Conservation (phyloP, 1,140 invertebrate genomes). For the Manduca sexta region DNA sequence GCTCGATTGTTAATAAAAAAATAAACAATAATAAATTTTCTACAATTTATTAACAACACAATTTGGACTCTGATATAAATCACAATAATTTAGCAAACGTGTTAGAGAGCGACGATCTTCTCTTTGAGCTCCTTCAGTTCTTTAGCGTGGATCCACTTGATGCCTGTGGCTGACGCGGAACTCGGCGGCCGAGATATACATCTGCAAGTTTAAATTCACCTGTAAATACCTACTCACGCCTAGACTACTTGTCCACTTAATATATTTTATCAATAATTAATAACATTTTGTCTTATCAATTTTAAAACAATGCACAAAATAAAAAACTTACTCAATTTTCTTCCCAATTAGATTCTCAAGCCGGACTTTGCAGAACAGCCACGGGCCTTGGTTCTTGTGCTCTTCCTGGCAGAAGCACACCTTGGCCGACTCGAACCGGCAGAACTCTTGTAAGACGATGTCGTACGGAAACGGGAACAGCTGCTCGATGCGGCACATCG, state of each 20-base stretch:
- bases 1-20: too few species aligned
- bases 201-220: too few species aligned
- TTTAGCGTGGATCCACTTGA: conserved; percentile 59
- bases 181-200: conserved; percentile 52
- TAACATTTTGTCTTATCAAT: too few species aligned
- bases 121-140: conserved; percentile 53
- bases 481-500: conserved; percentile 88
- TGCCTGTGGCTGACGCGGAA: conserved; percentile 56
- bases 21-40: too few species aligned
- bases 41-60: too few species aligned
- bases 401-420: conserved; percentile 91
- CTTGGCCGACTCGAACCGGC: conserved; percentile 82
- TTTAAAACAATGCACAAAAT: not conserved
- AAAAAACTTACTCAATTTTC: conserved; percentile 54
- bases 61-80: too few species aligned
- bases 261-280: too few species aligned
- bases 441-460: conserved; percentile 16
- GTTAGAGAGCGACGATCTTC: conserved; percentile 27
- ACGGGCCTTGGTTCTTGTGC: conserved; percentile 89
- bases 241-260: too few species aligned
- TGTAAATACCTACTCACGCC: too few species aligned
- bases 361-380: conserved; percentile 73
- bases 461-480: conserved; percentile 91
- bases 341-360: conserved; percentile 60
- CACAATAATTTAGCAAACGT: too few species aligned